phyloP scores from a whole-genome alignment of 2,888 invertebrate species.

The Pogonocherus hispidulus region DNA sequence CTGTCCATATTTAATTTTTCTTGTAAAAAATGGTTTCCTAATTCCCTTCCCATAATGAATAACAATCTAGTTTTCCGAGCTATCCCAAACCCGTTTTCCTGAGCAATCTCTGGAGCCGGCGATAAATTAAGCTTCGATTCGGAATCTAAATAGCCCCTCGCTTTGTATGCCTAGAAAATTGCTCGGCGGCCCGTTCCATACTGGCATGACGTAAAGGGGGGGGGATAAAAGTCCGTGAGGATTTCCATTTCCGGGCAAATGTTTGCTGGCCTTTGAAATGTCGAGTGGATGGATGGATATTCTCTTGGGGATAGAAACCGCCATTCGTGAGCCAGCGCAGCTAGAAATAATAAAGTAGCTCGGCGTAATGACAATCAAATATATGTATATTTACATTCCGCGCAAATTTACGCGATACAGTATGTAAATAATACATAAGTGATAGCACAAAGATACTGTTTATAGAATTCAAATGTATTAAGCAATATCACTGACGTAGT shows the following conservation, averaged over 20 bases:
- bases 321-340: neutral
- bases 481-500: too few relatives aligned
- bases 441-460: too few relatives aligned
- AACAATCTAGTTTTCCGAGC: neutral
- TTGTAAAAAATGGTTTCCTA: too few relatives aligned
- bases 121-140: neutral
- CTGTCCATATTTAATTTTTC: too few relatives aligned
- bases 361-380: too few relatives aligned
- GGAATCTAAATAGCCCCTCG: neutral
- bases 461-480: too few relatives aligned
- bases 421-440: too few relatives aligned
- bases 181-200: neutral
- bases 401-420: too few relatives aligned
- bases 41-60: too few relatives aligned
- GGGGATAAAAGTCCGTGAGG: constrained; percentile 7
- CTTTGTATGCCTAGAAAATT: neutral
- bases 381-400: too few relatives aligned
- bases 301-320: neutral
- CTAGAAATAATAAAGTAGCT: too few relatives aligned
- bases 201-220: neutral
- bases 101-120: too few relatives aligned
- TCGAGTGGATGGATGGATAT: neutral
- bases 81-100: neutral
- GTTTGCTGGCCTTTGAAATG: neutral
- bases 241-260: constrained; percentile 2